Base-by-base conservation (phyloP, 2,888 invertebrate genomes). In the Megastigmus dorsalis region DNA sequence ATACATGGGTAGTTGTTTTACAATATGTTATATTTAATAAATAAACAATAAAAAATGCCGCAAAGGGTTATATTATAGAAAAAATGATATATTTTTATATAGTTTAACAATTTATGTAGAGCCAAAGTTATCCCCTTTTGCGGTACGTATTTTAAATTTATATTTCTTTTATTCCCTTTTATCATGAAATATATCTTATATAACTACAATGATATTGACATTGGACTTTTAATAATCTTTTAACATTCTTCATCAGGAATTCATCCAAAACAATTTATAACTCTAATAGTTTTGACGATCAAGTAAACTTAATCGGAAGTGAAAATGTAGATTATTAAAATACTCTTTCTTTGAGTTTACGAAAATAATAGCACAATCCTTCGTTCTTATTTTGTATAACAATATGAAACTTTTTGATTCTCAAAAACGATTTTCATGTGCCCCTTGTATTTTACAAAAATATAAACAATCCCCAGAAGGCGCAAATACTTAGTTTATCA, bases 401-500 rank as follows among this genome's bases (percentile, higher is more conserved):
- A 60, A 59, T 63, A 57, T 70, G 57, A 57, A 65, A 59, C 26
- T 36, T 65, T 69, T 68, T 68, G 54, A 74, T 60, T 62, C 36
- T 60, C 26, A 52, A 67, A 67, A 59, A 43, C 26, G 13, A 55
- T 52, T 60, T 45, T 23, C 20, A 48, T 65, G 54, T 67, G 45
- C 54, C 75, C 69, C 15, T 66, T 10, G 76, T 76, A 74, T 73
- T 77, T 83, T 85, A 85, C 80, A 84, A 85, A 85, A 84, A 83
- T 85, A 85, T 83, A 84, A 84, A 84, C 76, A 82, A 80, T 79
- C 75, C 76, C 68, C 20, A 65, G 28, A 74, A 68, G 62, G 48
- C 33, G 50, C 23, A 57, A 73, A 41, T 74, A 38, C 54, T 30
- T 57, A 45, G n/a, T 41, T 82, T 81, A 84, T 85, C 84, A 85